Evolutionary conservation across 1,140 invertebrate species (phyloP).

Genomic region (Macrotrachela quadricornifera): DNA sequence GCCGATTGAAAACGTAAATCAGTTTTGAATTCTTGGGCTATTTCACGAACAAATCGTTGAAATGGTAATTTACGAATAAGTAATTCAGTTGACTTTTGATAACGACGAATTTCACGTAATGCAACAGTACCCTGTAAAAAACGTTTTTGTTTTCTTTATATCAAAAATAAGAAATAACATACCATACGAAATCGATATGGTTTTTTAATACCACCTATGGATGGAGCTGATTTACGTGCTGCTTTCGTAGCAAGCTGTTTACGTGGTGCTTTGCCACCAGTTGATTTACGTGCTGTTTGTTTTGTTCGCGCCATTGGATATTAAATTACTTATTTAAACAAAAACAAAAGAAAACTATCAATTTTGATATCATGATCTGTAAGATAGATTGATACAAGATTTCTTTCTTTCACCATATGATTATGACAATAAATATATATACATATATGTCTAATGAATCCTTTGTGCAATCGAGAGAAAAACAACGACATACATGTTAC

Average conservation of each 20-base stretch:
- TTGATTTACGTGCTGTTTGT: constrained; percentile 49
- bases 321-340: constrained; percentile 37
- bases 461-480: too few species aligned
- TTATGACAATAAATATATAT: too few species aligned
- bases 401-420: too few species aligned
- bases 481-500: too few species aligned
- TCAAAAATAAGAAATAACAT: too few species aligned
- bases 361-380: not conserved
- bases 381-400: too few species aligned
- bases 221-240: constrained; percentile 54
- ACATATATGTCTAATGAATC: too few species aligned
- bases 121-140: constrained; percentile 32
- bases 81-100: constrained; percentile 49
- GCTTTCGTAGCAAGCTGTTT: constrained; percentile 68
- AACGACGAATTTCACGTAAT: constrained; percentile 36
- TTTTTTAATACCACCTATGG: constrained; percentile 61
- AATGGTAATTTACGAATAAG: constrained; percentile 47
- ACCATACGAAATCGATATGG: constrained; percentile 35
- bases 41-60: constrained; percentile 61
- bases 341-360: not conserved
- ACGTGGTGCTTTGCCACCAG: constrained; percentile 51
- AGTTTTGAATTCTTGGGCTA: constrained; percentile 52
- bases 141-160: constrained; percentile 44
- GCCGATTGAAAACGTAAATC: constrained; percentile 37
- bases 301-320: constrained; percentile 72